Conservation (phyloP, 1,140 invertebrate species). For the Drosophila lacertosa region DNA sequence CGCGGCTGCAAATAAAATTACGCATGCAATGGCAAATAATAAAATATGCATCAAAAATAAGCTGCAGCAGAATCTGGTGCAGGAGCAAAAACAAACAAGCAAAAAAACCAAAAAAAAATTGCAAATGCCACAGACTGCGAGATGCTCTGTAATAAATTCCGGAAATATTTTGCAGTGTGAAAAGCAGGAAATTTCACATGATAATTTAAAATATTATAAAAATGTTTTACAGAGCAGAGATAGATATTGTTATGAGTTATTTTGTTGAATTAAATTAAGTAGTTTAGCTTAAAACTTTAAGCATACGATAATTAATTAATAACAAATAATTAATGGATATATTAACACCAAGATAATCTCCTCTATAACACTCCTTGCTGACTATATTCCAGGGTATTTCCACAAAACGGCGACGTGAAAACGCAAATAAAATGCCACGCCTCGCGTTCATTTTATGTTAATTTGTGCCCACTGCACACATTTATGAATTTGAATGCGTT, state of each 20-base stretch:
- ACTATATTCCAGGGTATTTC: slow-evolving; percentile 18
- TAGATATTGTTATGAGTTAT: too few relatives aligned
- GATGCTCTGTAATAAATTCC: slow-evolving; percentile 20
- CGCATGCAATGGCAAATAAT: slow-evolving; percentile 81
- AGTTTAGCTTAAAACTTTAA: too few relatives aligned
- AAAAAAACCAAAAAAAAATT: slow-evolving; percentile 3
- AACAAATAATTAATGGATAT: too few relatives aligned
- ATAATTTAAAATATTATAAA: too few relatives aligned
- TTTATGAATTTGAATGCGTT: slow-evolving; percentile 67
- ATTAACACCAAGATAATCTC: neutral
- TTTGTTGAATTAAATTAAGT: too few relatives aligned
- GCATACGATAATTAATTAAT: too few relatives aligned
- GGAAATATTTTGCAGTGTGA: neutral
- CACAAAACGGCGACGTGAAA: slow-evolving; percentile 43
- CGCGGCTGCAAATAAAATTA: slow-evolving; percentile 73
- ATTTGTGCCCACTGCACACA: slow-evolving; percentile 60
- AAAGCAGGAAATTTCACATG: neutral
- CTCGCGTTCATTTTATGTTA: slow-evolving; percentile 55
- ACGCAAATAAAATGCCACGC: slow-evolving; percentile 56
- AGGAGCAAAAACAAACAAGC: slow-evolving; percentile 16
- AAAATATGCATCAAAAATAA: slow-evolving; percentile 82
- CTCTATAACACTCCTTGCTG: too few relatives aligned
- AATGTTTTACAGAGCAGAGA: neutral
- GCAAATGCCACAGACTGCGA: neutral
- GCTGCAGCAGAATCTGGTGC: slow-evolving; percentile 70